Percentiles rank a stretch among this genome's conserved stretches.
These are phyloP conservation scores for Ormyrus pomaceus DNA, from an alignment of 2,888 invertebrate species.

Conservation along the genomic window DNA sequence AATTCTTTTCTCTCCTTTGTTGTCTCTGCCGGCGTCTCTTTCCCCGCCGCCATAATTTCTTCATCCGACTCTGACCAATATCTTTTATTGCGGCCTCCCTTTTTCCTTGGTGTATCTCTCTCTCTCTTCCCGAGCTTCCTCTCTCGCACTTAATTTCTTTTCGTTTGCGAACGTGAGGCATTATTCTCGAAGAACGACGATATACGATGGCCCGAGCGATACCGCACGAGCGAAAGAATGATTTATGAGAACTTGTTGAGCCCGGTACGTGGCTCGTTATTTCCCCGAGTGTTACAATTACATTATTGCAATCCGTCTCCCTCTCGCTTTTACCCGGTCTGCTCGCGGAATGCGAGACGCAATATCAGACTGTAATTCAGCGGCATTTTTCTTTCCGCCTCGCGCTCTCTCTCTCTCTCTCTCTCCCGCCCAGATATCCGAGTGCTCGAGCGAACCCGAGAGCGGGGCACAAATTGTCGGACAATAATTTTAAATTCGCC, in stretches of 20 bases:
- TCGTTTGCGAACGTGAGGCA: background rate
- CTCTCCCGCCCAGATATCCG: no score
- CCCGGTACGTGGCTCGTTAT: conserved; percentile 19
- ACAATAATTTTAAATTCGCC: conserved; percentile 70
- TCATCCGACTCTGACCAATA: conserved; percentile 2
- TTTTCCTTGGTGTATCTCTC: conserved; percentile 16
- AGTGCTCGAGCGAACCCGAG: no score
- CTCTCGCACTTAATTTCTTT: conserved; percentile 41
- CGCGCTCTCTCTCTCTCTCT: background rate
- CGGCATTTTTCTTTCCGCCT: conserved; percentile 32
- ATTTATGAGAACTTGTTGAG: conserved; percentile 48
- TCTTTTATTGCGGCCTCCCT: background rate
- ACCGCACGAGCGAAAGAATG: conserved; percentile 25
- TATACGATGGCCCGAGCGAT: background rate
- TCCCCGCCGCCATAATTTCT: conserved; percentile 15
- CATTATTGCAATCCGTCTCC: conserved; percentile 42
- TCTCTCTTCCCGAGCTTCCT: background rate
- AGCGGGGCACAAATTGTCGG: background rate
- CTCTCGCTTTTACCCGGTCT: background rate
- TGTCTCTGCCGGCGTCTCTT: conserved; percentile 43
- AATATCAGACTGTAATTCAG: conserved; percentile 46
- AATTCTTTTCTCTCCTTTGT: conserved; percentile 27
- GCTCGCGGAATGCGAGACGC: background rate
- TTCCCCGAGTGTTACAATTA: conserved; percentile 31
- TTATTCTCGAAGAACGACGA: background rate